These are phyloP conservation scores for Erynnis tages DNA, from an alignment of 2,888 invertebrate genomes.

Conservation along the genomic window DNA sequence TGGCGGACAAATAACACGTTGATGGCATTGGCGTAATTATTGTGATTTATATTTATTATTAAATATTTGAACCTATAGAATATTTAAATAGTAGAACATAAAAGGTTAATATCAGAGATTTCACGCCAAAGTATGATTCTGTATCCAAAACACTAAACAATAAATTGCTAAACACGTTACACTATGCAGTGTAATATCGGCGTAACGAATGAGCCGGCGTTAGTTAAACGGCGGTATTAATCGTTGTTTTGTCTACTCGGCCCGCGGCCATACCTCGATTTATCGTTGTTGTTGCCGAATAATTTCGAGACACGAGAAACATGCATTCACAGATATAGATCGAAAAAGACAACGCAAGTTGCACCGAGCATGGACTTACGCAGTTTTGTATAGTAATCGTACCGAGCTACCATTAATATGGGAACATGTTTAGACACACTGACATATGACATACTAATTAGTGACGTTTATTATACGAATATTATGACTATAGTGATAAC, in stretches of 20 bases:
- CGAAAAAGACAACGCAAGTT: too few species aligned
- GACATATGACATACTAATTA: too few species aligned
- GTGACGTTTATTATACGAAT: too few species aligned
- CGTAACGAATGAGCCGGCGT: constrained; percentile 60
- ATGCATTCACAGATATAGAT: too few species aligned
- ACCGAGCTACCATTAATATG: too few species aligned
- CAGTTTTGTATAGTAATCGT: too few species aligned
- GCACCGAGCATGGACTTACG: too few species aligned
- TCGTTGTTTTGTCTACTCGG: constrained; percentile 68
- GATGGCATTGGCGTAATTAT: neutral
- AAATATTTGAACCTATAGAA: too few species aligned
- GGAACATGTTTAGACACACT: too few species aligned
- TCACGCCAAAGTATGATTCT: too few species aligned
- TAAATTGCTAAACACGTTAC: constrained; percentile 8
- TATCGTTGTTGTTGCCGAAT: constrained; percentile 35
- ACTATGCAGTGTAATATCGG: constrained; percentile 46
- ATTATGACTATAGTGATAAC: too few species aligned
- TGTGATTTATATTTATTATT: too few species aligned
- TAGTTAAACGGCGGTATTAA: constrained; percentile 71
- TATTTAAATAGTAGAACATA: neutral
- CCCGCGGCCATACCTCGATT: constrained; percentile 45
- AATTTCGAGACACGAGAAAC: neutral
- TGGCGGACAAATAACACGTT: neutral
- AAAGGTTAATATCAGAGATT: neutral
- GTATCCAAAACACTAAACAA: constrained; percentile 1